These are phyloP conservation scores for Pantelozetes paolii DNA, from an alignment of 2,888 invertebrate genomes.

Conservation along the genomic window DNA sequence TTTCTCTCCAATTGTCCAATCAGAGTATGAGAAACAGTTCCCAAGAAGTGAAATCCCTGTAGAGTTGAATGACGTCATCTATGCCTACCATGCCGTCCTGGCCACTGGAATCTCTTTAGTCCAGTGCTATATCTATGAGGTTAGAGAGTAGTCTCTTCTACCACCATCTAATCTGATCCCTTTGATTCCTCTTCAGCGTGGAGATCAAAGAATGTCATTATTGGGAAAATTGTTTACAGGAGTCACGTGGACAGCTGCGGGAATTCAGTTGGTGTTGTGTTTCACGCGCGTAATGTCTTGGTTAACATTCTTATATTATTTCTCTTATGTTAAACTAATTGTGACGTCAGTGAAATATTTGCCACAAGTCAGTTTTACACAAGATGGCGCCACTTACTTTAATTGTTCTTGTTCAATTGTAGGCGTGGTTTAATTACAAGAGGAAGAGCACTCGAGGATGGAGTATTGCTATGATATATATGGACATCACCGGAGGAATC, in stretches of 20 bases:
- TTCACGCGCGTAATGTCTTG: constrained; percentile 67
- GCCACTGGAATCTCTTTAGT: constrained; percentile 75
- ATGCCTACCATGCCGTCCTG: constrained; percentile 83
- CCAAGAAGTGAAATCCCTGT: constrained; percentile 90
- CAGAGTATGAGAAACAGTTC: constrained; percentile 69
- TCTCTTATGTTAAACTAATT: constrained; percentile 89
- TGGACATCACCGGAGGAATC: constrained; percentile 91
- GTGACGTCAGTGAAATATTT: constrained; percentile 96
- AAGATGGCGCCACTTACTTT: not conserved
- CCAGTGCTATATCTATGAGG: constrained; percentile 86
- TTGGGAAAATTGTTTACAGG: constrained; percentile 43
- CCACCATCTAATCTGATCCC: not conserved
- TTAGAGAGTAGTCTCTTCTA: not conserved
- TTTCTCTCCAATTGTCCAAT: constrained; percentile 72
- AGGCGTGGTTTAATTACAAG: constrained; percentile 54
- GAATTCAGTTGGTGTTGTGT: constrained; percentile 45
- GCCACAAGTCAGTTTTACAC: constrained; percentile 74
- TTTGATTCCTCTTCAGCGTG: constrained; percentile 62
- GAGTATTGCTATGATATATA: constrained; percentile 95
- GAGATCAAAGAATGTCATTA: constrained; percentile 74
- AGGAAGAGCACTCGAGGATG: constrained; percentile 95
- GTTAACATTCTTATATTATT: constrained; percentile 87
- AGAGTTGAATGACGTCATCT: constrained; percentile 90
- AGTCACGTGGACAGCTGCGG: constrained; percentile 47
- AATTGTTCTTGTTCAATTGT: not conserved